A percentile compares a stretch with the other conserved stretches of the same genome.
Evolutionary conservation across 2,888 invertebrate species (phyloP).

Genomic region (Trichopoda pennipes): DNA sequence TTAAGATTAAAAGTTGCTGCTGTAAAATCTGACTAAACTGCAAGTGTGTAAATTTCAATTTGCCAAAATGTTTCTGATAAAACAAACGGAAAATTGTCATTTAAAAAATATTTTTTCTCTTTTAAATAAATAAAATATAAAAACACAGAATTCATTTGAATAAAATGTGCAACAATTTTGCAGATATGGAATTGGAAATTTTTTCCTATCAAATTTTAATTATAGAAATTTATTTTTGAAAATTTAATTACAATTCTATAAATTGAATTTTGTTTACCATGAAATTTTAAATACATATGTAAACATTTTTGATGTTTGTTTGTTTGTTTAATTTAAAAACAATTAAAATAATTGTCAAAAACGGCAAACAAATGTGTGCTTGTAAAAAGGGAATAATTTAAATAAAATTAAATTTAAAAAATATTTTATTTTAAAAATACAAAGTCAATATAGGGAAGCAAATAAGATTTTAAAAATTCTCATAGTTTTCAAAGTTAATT

Average conservation of each 20-base stretch:
- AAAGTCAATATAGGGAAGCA: no score
- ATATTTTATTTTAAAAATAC: no score
- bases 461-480: no score
- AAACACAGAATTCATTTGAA: slow-evolving; percentile 10
- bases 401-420: not conserved
- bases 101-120: slow-evolving; percentile 36
- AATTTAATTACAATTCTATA: slow-evolving; percentile 20
- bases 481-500: no score
- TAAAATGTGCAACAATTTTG: slow-evolving; percentile 33
- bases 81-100: slow-evolving; percentile 43
- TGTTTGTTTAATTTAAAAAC: slow-evolving; percentile 27
- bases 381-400: not conserved
- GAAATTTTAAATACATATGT: slow-evolving; percentile 34
- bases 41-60: no score
- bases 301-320: slow-evolving; percentile 32
- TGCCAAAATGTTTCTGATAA: not conserved
- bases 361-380: not conserved
- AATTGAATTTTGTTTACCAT: slow-evolving; percentile 2
- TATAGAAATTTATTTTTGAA: slow-evolving; percentile 44
- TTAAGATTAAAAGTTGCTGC: not conserved
- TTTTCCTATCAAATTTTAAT: slow-evolving; percentile 46
- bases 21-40: not conserved
- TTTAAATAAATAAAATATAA: slow-evolving; percentile 11
- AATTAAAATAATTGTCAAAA: slow-evolving; percentile 18
- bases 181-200: slow-evolving; percentile 27